Evolutionary conservation across 2,113 vertebrate species (phyloP), one percentile per base, ranked within the genome.

Genomic region (Emydocephalus ijimae): DNA sequence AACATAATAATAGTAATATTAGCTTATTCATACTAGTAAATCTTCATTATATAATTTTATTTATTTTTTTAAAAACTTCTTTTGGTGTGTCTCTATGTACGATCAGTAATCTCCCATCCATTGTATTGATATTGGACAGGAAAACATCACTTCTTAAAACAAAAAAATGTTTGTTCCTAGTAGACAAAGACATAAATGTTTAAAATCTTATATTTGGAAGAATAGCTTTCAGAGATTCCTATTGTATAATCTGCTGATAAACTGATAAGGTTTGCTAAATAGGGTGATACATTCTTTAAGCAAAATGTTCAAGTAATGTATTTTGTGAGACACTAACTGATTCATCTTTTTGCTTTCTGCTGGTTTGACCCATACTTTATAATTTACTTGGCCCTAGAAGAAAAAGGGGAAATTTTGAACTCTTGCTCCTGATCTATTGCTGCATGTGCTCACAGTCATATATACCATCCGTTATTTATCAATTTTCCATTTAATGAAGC

Each of bases 291-390:
- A 91, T 90, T 92, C 92, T 95, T 97, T 96, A 96, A 95, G 92
- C 94, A 69, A 90, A 97, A 96, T 96, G 96, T 96, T 95, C 91
- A 93, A 96, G 93, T 96, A 97, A 96, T 95, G 94, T 93, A 92
- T 95, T 0, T 86, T 90, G 94, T 87, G 90, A 57, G 34, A 87
- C 89, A 89, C 94, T 91, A 95, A 94, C 95, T 96, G 64, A 95
- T 91, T 96, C 95, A 96, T 94, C 93, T 90, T 95, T 97, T 97
- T 96, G 88, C 95, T 89, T 94, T 54, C 64, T 93, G 24, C 23
- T 90, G 94, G 91, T 94, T 85, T 96, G 94, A 43, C 48, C 93
- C 69, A 93, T n/a, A 94, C n/a, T 94, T 94, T 93, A 54, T 95
- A 96, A 94, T 95, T 96, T 94, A 96, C 95, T 81, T 74, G 94